Percentiles rank a stretch among this genome's conserved stretches.
These are phyloP conservation scores for Bombus huntii DNA, from an alignment of 1,140 invertebrate species.

Conservation along the genomic window DNA sequence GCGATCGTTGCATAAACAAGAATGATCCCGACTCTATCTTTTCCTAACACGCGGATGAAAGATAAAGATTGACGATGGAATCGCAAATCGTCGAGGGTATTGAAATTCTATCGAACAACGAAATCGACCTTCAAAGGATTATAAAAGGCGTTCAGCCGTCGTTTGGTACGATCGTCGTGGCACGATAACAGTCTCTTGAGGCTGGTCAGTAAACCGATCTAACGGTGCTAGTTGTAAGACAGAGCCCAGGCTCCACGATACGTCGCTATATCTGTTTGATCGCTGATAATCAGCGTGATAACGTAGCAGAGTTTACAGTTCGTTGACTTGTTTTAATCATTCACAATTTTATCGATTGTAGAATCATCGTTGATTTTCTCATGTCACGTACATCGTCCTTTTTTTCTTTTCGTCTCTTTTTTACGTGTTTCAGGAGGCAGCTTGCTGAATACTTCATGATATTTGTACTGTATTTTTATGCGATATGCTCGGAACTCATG, in stretches of 20 bases:
- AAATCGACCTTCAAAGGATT: slow-evolving; percentile 31
- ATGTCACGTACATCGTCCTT: not conserved
- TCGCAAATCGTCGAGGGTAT: not conserved
- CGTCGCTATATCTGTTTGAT: slow-evolving; percentile 30
- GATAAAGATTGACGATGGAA: not conserved
- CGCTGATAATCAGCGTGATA: not conserved
- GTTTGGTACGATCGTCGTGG: not conserved
- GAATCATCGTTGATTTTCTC: not conserved
- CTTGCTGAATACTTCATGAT: not conserved
- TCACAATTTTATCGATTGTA: not conserved
- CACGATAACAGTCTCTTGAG: slow-evolving; percentile 7
- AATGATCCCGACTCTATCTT: not conserved
- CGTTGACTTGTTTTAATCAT: not conserved
- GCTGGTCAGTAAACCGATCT: slow-evolving; percentile 45
- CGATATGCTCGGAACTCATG: too few relatives aligned
- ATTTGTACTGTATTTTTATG: too few relatives aligned
- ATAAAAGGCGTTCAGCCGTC: not conserved
- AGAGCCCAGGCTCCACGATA: not conserved
- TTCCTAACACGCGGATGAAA: too few relatives aligned
- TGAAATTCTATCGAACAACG: slow-evolving; percentile 30
- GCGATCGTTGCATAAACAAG: not conserved
- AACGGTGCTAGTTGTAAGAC: slow-evolving; percentile 20
- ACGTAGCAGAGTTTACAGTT: not conserved
- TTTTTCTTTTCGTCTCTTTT: not conserved
- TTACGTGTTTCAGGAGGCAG: not conserved